Base-by-base conservation (phyloP, 1,140 invertebrate species). In the Danaus plexippus region DNA sequence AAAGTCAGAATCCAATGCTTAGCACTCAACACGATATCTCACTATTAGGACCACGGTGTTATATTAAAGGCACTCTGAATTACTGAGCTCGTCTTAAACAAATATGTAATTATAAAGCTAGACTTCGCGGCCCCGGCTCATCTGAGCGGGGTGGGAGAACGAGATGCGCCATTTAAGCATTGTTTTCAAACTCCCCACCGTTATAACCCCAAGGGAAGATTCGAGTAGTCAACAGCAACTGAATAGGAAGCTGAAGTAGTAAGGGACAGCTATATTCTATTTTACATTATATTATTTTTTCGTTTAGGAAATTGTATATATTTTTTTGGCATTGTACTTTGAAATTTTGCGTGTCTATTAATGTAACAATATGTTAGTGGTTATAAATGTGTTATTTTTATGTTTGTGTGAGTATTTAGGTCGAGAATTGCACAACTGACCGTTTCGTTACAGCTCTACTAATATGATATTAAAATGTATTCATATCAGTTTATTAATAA, bases 81-180 rank as follows among this genome's bases (percentile, higher is more conserved):
- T 55, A 58, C 66, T 66, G 66, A 62, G 59, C 57, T 32, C 53
- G 52, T 43, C 61, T 58, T 62, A 64, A 68, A 62, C 63, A 64
- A 71, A 71, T 69, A 66, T 54, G 56, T 66, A 63, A 65, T 62
- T 66, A 63, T 68, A 62, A 57, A 57, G 49, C 64, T 63, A 65
- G 60, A 65, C 63, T 62, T 58, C 51, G 49, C 52, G 60, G 62
- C 66, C 64, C 59, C 59, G 59, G 51, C 64, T 59, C 61, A 64
- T 62, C 63, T 48, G 64, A 65, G 68, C 69, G 69, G 69, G 68
- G 69, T 68, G 61, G 69, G 60, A 68, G 54, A 52, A 55, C 55
- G 50, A 57, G 57, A 63, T 64, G 57, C 32, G 47, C 62, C 54
- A 61, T 61, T 64, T 58, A 47, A 59, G 15, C 15, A 53, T 57